These are phyloP conservation scores for Pseudomyrmex flavicornis DNA, from an alignment of 1,140 invertebrate species.

Conservation along the genomic window DNA sequence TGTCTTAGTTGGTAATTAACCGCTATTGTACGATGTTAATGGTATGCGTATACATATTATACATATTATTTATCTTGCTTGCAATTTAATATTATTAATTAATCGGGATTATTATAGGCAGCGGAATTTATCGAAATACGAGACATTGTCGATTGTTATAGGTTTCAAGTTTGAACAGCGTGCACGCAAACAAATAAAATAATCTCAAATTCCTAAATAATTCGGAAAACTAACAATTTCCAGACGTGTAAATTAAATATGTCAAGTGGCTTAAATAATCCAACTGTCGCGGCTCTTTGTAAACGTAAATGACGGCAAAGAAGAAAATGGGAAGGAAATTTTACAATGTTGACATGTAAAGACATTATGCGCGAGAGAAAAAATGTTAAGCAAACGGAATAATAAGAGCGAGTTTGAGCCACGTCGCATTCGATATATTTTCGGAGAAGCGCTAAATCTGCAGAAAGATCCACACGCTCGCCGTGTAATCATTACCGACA, in stretches of 20 bases:
- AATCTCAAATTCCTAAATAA: neutral
- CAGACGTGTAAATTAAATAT: neutral
- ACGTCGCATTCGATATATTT: conserved; percentile 20
- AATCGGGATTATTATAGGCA: conserved; percentile 14
- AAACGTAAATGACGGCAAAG: neutral
- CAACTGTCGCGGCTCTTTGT: no score
- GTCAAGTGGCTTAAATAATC: no score
- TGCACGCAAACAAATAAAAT: neutral
- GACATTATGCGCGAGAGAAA: neutral
- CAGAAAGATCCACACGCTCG: conserved; percentile 12
- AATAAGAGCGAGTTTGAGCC: conserved; percentile 7
- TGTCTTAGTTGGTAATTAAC: conserved; percentile 40
- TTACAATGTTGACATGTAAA: neutral
- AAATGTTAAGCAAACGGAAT: neutral
- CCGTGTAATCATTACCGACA: conserved; percentile 51
- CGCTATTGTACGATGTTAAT: conserved; percentile 23
- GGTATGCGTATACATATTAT: neutral
- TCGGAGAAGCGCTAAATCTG: conserved; percentile 2
- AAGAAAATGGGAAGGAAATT: neutral
- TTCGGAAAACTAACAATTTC: neutral
- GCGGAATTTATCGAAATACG: conserved; percentile 22
- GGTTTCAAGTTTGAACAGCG: neutral
- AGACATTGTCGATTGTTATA: neutral
- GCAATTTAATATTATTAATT: conserved; percentile 42
- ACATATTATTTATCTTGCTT: conserved; percentile 21